phyloP scores from a whole-genome alignment of 2,797 vertebrate species.

The Sciaenops ocellatus region DNA sequence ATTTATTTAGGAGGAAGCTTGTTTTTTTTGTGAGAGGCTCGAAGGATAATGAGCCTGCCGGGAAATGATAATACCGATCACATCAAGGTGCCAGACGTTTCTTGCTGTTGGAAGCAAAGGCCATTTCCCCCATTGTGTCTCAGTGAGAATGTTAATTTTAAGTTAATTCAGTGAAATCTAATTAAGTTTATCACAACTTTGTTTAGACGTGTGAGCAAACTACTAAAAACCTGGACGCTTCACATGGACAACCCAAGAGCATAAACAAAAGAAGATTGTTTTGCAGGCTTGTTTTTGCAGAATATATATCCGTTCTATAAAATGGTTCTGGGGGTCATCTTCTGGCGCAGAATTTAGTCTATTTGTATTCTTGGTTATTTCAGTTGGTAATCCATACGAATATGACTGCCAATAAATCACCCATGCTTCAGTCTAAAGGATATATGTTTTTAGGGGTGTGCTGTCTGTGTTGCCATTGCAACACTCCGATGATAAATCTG shows the following conservation, averaged over 20 bases:
- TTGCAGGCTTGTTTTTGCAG: background rate
- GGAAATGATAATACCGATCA: slow-evolving; percentile 22
- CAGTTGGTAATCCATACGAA: slow-evolving; percentile 15
- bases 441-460: slow-evolving; percentile 23
- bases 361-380: slow-evolving; percentile 41
- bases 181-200: background rate
- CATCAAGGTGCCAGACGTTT: slow-evolving; percentile 19
- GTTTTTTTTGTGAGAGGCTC: slow-evolving; percentile 20
- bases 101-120: slow-evolving; percentile 21
- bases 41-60: slow-evolving; percentile 13
- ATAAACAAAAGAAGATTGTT: background rate
- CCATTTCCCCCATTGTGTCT: slow-evolving; percentile 7
- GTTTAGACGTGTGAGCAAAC: background rate
- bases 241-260: background rate
- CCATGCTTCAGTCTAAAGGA: slow-evolving; percentile 7
- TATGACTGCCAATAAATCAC: slow-evolving; percentile 26
- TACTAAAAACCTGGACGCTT: background rate
- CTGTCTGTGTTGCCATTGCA: slow-evolving; percentile 30
- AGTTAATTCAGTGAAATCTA: background rate
- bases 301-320: background rate
- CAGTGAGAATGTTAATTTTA: background rate
- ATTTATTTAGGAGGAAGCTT: slow-evolving; percentile 17
- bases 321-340: slow-evolving; percentile 5
- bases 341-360: background rate
- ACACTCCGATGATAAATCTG: slow-evolving; percentile 32